These are phyloP conservation scores for Chitala chitala DNA, from an alignment of 2,113 vertebrate genomes.

Conservation along the genomic window DNA sequence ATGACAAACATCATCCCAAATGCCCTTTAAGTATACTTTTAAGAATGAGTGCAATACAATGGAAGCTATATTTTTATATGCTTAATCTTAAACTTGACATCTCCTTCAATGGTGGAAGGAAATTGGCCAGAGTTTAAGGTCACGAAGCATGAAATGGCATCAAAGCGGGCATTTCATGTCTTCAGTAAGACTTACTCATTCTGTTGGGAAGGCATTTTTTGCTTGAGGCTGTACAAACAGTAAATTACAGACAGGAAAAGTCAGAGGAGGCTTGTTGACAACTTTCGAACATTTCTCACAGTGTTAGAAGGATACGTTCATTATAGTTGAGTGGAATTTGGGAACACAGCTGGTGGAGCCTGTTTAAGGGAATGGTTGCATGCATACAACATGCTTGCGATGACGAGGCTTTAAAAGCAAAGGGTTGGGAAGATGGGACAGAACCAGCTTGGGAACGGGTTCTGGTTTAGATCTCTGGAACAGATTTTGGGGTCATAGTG, in stretches of 20 bases:
- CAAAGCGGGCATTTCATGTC: slow-evolving; percentile 73
- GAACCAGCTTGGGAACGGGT: neutral
- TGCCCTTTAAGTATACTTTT: neutral
- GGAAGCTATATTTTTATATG: neutral
- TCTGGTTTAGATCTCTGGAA: neutral
- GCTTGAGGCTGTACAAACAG: slow-evolving; percentile 97
- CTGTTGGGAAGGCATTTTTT: slow-evolving; percentile 89
- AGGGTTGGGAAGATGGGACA: slow-evolving; percentile 4
- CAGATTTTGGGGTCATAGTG: slow-evolving; percentile 1
- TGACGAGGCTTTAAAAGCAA: neutral
- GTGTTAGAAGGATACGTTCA: neutral
- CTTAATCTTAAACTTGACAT: slow-evolving; percentile 87
- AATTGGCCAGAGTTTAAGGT: slow-evolving; percentile 75
- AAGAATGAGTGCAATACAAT: neutral
- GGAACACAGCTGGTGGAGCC: neutral
- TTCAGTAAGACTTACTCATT: slow-evolving; percentile 93
- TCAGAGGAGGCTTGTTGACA: slow-evolving; percentile 61
- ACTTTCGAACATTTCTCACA: slow-evolving; percentile 1
- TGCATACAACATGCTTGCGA: slow-evolving; percentile 19
- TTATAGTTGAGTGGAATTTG: neutral
- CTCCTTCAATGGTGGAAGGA: slow-evolving; percentile 65
- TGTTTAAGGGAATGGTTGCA: neutral
- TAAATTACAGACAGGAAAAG: slow-evolving; percentile 83
- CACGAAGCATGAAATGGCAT: slow-evolving; percentile 81
- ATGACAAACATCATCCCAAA: slow-evolving; percentile 3